Evolutionary conservation across 2,797 vertebrate species (phyloP).

Genomic region (Chanos chanos): DNA sequence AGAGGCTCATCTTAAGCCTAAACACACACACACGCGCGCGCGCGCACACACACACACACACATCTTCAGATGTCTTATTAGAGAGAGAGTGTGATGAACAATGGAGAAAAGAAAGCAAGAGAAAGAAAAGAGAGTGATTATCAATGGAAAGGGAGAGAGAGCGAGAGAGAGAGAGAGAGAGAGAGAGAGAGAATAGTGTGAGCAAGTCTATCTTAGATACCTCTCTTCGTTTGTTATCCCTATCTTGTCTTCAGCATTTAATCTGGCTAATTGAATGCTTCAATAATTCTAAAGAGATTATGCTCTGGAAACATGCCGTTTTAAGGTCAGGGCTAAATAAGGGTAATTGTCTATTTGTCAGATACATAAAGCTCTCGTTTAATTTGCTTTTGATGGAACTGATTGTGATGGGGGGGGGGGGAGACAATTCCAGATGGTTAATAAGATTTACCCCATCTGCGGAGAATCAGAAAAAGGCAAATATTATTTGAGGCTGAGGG

Average conservation of each 20-base stretch:
- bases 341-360: constrained; percentile 80
- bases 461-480: constrained; percentile 62
- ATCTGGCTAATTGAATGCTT: constrained; percentile 75
- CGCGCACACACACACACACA: constrained; percentile 1
- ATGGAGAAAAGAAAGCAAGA: neutral
- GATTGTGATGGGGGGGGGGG: constrained; percentile 78
- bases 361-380: constrained; percentile 74
- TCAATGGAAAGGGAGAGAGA: constrained; percentile 38
- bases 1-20: constrained; percentile 25
- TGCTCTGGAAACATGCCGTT: constrained; percentile 65
- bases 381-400: constrained; percentile 78
- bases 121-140: neutral
- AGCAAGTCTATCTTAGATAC: constrained; percentile 7
- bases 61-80: too few species aligned
- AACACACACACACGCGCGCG: constrained; percentile 1
- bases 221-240: constrained; percentile 53
- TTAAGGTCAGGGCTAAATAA: constrained; percentile 71
- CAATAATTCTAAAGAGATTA: constrained; percentile 77
- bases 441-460: constrained; percentile 73
- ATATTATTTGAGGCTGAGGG: constrained; percentile 69
- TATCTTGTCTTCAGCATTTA: constrained; percentile 64
- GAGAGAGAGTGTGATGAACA: too few species aligned
- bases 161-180: constrained; percentile 13
- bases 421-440: constrained; percentile 74
- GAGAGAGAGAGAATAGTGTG: constrained; percentile 3